Base-by-base conservation (phyloP, 2,888 invertebrate genomes). In the Amphipoea lucens region DNA sequence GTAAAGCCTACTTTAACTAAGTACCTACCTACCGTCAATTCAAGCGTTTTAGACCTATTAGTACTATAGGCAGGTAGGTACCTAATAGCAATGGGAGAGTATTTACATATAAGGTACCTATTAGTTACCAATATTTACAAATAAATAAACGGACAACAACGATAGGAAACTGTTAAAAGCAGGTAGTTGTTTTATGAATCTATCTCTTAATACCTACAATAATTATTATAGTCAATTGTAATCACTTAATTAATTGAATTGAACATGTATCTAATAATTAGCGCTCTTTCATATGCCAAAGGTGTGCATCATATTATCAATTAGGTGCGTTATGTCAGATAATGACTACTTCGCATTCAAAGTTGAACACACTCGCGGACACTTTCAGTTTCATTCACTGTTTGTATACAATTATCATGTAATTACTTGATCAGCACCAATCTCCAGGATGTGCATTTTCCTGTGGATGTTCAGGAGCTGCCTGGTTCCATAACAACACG, bases 391-490 rank as follows among this genome's bases (percentile, higher is more conserved):
- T 87, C 89, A 89, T 88, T 84, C 90, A 91, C 89, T 92, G 90
- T 91, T 90, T 89, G 82, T 89, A 88, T 87, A 91, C 85, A 91
- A 91, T 89, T 90, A 89, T 84, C 79, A 90, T 84, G 88, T 76
- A 83, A 87, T 86, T 97, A 97, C 97, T 94, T 97, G 97, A 84
- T 97, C 97, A 81, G 96, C 96, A 91, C 97, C 97, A 83, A 97
- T 95, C 90, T 97, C 97, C 92, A 97, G 93, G 91, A 97, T 96
- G 89, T 97, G 97, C 97, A 97, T 97, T 87, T 93, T 95, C 90
- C 91, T 90, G 87, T 90, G 83, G 86, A 84, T 90, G 84, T 89
- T 93, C 92, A 93, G 90, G 86, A 86, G 84, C 81, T 88, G 84
- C 87, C 90, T 93, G 92, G 85, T 93, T 90, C 92, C 95, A 94